Conservation (phyloP, 2,797 vertebrate genomes). For the Coregonus suidteri region DNA sequence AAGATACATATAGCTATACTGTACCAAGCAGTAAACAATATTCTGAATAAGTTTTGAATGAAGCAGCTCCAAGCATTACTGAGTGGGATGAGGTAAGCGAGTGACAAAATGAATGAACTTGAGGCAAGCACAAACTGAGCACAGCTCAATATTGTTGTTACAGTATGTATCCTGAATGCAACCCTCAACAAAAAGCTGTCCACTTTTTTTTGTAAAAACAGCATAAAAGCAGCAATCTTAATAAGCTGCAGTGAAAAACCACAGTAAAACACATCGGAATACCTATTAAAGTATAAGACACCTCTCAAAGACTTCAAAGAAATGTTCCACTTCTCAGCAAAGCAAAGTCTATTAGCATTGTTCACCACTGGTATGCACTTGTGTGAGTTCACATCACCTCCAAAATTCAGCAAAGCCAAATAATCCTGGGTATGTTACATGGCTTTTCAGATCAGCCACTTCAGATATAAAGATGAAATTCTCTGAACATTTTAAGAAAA, state of each 20-base stretch:
- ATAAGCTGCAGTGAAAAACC: no score
- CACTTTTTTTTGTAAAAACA: neutral
- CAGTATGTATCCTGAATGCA: neutral
- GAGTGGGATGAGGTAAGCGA: neutral
- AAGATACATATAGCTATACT: neutral
- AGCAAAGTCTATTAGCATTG: neutral
- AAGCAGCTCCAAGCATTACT: neutral
- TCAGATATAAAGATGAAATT: neutral
- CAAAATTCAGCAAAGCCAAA: neutral
- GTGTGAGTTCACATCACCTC: no score
- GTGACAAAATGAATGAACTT: slow-evolving; percentile 1
- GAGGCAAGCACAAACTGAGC: neutral
- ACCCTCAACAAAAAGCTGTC: neutral
- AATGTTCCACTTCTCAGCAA: neutral
- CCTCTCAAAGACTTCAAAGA: neutral
- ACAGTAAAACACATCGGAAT: neutral
- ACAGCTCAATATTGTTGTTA: neutral
- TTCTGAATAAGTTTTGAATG: neutral
- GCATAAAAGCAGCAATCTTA: neutral
- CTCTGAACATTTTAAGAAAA: neutral
- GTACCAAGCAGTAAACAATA: neutral
- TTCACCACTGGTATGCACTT: neutral
- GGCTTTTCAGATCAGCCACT: neutral
- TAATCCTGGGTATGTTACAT: no score
- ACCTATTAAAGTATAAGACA: neutral